phyloP scores from a whole-genome alignment of 2,888 invertebrate genomes.

The Nymphalis polychloros region DNA sequence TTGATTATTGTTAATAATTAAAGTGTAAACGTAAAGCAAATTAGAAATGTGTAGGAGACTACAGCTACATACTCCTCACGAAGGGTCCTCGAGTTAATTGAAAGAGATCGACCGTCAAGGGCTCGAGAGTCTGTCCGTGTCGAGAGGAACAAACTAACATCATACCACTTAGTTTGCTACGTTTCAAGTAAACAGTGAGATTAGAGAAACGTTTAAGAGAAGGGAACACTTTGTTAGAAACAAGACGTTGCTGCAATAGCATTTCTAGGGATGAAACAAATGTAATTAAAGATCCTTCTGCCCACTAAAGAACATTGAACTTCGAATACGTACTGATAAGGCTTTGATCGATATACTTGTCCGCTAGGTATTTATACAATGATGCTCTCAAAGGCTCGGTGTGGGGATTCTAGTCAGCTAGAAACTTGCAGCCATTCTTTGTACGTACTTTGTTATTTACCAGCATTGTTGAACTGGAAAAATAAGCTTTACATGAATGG shows the following conservation, averaged over 20 bases:
- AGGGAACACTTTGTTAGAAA: constrained; percentile 31
- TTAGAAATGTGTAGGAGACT: constrained; percentile 1
- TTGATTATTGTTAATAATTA: constrained; percentile 1
- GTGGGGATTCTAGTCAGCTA: no score
- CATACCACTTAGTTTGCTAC: constrained; percentile 40
- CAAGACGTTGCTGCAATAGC: constrained; percentile 17
- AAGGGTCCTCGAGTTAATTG: constrained; percentile 72
- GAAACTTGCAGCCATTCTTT: no score
- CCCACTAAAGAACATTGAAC: constrained; percentile 1
- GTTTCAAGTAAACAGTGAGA: constrained; percentile 38
- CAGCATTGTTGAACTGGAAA: no score
- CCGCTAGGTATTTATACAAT: background rate
- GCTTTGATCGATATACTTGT: background rate
- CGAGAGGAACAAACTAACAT: constrained; percentile 48
- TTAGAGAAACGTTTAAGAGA: constrained; percentile 40
- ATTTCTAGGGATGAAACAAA: constrained; percentile 11
- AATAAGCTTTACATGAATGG: no score
- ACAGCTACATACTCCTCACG: constrained; percentile 17
- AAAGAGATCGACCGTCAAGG: constrained; percentile 68
- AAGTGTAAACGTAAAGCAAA: constrained; percentile 16
- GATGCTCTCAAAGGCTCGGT: background rate
- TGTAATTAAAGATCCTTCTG: constrained; percentile 13
- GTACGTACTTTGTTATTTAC: no score
- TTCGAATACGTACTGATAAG: background rate
- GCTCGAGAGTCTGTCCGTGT: constrained; percentile 49